A percentile compares a stretch with the other conserved stretches of the same genome.
Conservation (phyloP, 2,888 invertebrate genomes). For the Diogma glabrata region DNA sequence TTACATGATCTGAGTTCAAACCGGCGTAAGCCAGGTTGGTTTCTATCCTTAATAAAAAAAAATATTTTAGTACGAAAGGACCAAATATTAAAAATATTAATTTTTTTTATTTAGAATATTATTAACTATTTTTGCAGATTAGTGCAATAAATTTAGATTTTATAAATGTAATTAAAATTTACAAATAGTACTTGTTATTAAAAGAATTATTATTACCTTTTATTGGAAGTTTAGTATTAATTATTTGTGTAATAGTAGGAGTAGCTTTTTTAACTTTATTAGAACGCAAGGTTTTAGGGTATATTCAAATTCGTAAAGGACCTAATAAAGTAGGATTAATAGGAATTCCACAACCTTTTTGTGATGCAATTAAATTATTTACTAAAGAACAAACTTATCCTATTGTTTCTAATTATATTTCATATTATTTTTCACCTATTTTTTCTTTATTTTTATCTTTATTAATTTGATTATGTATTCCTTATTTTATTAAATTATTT, state of each 20-base stretch:
- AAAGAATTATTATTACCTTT: no score
- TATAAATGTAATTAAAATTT: no score
- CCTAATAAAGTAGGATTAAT: slow-evolving; percentile 56
- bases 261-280: slow-evolving; percentile 62
- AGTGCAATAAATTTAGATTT: no score
- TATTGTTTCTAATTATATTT: slow-evolving; percentile 45
- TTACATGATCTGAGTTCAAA: no score
- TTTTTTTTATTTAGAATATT: no score
- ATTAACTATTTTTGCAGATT: no score
- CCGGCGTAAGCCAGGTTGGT: no score
- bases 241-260: slow-evolving; percentile 47
- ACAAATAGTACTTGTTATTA: no score
- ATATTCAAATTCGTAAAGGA: slow-evolving; percentile 62
- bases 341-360: slow-evolving; percentile 57
- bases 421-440: slow-evolving; percentile 42
- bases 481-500: slow-evolving; percentile 42
- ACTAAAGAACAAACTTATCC: slow-evolving; percentile 49
- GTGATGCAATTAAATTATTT: slow-evolving; percentile 63
- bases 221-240: no score
- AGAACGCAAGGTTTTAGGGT: slow-evolving; percentile 58
- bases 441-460: slow-evolving; percentile 3
- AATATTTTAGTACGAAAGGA: no score
- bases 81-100: no score
- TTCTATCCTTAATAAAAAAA: no score
- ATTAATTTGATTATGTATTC: slow-evolving; percentile 26